These are phyloP conservation scores for Hypomesus transpacificus DNA, from an alignment of 2,113 vertebrate genomes.

Conservation along the genomic window DNA sequence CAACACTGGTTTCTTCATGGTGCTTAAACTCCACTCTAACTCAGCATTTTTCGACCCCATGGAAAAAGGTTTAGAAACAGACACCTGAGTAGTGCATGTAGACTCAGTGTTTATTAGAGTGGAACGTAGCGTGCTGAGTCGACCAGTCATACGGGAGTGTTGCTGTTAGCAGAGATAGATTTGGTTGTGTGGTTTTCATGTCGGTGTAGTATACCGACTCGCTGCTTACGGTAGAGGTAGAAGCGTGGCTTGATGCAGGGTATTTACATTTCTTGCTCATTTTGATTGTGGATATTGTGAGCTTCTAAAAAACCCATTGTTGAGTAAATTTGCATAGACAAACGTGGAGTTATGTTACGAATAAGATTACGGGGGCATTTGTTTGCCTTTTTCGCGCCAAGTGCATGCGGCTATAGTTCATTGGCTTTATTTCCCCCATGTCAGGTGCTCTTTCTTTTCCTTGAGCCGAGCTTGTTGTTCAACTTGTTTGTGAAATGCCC, in stretches of 20 bases:
- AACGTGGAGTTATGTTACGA: constrained; percentile 74
- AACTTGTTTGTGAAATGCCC: constrained; percentile 56
- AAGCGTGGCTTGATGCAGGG: constrained; percentile 50
- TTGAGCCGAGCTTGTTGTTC: constrained; percentile 45
- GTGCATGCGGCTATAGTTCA: constrained; percentile 56
- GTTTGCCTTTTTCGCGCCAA: constrained; percentile 30
- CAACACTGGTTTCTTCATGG: constrained; percentile 8
- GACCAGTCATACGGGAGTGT: constrained; percentile 4
- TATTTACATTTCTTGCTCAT: constrained; percentile 34
- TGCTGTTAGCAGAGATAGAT: constrained; percentile 34
- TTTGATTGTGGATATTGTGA: constrained; percentile 65
- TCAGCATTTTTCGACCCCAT: constrained; percentile 32
- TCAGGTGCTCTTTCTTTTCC: constrained; percentile 35
- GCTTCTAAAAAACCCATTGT: constrained; percentile 63
- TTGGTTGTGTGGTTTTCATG: constrained; percentile 22
- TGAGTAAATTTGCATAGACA: constrained; percentile 72
- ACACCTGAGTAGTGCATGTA: constrained; percentile 16
- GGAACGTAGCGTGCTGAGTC: constrained; percentile 4
- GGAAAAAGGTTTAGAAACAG: constrained; percentile 10
- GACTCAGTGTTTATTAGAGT: constrained; percentile 20
- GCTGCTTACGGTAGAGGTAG: constrained; percentile 52
- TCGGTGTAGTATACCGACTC: constrained; percentile 32
- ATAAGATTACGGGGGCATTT: constrained; percentile 57
- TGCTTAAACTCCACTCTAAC: constrained; percentile 12
- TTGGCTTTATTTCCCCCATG: constrained; percentile 28